These are phyloP conservation scores for Micromussa lordhowensis DNA, from an alignment of 92 coral and sea anemone genomes.

Conservation along the genomic window DNA sequence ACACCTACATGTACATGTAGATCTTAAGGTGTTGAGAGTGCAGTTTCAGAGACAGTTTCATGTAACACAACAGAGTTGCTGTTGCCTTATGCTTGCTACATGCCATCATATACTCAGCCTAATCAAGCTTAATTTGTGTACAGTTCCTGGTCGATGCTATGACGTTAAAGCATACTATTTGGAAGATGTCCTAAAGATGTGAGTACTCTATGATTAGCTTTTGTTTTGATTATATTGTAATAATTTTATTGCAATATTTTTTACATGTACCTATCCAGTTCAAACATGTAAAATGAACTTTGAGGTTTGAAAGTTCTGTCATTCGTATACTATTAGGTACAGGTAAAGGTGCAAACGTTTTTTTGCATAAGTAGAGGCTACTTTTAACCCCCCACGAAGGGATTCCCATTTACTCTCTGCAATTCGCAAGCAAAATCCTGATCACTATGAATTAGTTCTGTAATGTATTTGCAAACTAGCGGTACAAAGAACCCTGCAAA, in stretches of 20 bases:
- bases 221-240: too few species aligned
- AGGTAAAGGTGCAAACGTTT: background rate
- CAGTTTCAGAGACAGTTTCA: too few species aligned
- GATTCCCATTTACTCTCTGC: background rate
- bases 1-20: too few species aligned
- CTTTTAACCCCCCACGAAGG: background rate
- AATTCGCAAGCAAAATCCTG: background rate
- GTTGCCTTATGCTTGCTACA: too few species aligned
- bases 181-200: slow-evolving; percentile 93
- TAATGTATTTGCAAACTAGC: background rate
- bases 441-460: background rate
- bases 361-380: background rate
- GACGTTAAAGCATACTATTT: slow-evolving; percentile 84
- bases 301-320: background rate
- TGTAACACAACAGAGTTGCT: too few species aligned
- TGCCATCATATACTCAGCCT: background rate
- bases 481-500: background rate
- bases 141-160: slow-evolving; percentile 97
- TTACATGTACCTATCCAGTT: too few species aligned
- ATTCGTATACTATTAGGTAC: too few species aligned
- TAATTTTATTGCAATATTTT: too few species aligned
- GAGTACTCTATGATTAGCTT: slow-evolving; percentile 34
- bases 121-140: background rate
- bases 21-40: too few species aligned
- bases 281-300: background rate